These are phyloP conservation scores for Polypterus bichir DNA, from an alignment of 2,113 vertebrate genomes.

Conservation along the genomic window DNA sequence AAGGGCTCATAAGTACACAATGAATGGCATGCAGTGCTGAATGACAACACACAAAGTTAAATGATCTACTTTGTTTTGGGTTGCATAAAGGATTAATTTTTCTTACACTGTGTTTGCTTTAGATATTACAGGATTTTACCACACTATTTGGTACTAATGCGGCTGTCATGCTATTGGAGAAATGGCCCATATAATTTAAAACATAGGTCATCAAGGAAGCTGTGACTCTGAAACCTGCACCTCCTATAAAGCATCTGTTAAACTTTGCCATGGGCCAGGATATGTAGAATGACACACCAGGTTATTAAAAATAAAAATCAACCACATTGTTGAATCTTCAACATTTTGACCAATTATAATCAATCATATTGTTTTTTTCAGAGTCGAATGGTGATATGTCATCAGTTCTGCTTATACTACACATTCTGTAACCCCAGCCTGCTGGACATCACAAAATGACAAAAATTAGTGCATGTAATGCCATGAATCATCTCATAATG, in stretches of 20 bases:
- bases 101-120: background rate
- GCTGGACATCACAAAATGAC: background rate
- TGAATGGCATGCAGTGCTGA: too few species aligned
- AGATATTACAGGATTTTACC: background rate
- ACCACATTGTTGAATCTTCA: background rate
- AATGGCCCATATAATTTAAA: too few species aligned
- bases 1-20: background rate
- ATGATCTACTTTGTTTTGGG: too few species aligned
- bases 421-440: background rate
- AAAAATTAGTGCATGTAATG: background rate
- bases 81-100: background rate
- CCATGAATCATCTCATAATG: constrained; percentile 7
- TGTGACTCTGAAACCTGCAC: too few species aligned
- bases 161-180: too few species aligned
- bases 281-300: background rate
- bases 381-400: background rate
- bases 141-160: too few species aligned
- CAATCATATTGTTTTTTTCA: background rate
- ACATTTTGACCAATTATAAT: background rate
- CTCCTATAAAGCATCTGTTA: background rate
- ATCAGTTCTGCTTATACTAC: background rate
- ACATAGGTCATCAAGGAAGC: too few species aligned
- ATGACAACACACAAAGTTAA: too few species aligned
- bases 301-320: too few species aligned
- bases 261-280: background rate